Conservation (phyloP, 2,888 invertebrate species). For the Pharmacophagus antenor region DNA sequence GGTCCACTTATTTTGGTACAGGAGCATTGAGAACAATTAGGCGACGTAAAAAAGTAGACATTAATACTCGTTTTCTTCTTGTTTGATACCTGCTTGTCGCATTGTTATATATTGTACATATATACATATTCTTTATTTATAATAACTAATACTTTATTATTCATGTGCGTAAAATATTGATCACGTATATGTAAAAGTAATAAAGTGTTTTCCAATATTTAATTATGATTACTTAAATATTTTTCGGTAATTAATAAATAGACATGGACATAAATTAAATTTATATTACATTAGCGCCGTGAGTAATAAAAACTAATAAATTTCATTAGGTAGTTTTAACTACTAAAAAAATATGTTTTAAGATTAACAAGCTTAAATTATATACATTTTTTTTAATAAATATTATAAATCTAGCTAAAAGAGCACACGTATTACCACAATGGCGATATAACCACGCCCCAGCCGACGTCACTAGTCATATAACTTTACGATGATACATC, state of each 20-base stretch:
- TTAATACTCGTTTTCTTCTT: slow-evolving; percentile 11
- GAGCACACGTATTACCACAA: slow-evolving; percentile 12
- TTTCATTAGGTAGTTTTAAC: too few species aligned
- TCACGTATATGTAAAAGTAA: background rate
- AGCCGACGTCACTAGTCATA: slow-evolving; percentile 46
- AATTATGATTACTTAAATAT: too few species aligned
- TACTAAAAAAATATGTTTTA: too few species aligned
- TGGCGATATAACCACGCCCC: slow-evolving; percentile 39
- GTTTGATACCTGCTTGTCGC: background rate
- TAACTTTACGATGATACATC: slow-evolving; percentile 62
- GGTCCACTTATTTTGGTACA: slow-evolving; percentile 43
- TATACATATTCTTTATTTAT: background rate
- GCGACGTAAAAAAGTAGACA: slow-evolving; percentile 4
- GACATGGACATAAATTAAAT: too few species aligned
- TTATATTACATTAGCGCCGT: too few species aligned
- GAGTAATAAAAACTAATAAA: too few species aligned
- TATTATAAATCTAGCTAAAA: background rate
- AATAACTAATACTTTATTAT: too few species aligned
- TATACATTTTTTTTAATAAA: background rate
- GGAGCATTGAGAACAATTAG: slow-evolving; percentile 10
- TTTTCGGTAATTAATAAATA: too few species aligned
- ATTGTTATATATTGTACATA: background rate
- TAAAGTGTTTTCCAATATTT: too few species aligned
- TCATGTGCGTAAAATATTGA: too few species aligned
- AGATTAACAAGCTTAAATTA: background rate